Conservation (phyloP, 2,888 invertebrate species). For the Cynaeus angustus region DNA sequence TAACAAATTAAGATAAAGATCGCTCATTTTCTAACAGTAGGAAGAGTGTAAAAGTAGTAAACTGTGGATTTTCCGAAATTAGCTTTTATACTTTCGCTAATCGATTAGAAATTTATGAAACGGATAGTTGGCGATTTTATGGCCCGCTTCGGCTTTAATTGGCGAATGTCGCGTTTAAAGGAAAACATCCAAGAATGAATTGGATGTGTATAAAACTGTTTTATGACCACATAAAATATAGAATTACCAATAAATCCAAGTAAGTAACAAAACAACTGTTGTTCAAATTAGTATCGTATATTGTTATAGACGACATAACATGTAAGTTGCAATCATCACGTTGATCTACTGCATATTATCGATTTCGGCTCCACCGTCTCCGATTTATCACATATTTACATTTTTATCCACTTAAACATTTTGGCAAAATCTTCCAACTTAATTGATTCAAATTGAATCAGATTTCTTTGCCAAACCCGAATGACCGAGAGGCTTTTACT, state of each 20-base stretch:
- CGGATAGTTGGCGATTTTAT: slow-evolving; percentile 35
- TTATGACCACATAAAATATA: slow-evolving; percentile 56
- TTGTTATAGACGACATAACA: slow-evolving; percentile 40
- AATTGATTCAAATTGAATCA: slow-evolving; percentile 60
- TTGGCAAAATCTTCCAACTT: slow-evolving; percentile 48
- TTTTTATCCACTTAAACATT: slow-evolving; percentile 36
- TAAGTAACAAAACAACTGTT: slow-evolving; percentile 55
- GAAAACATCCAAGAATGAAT: slow-evolving; percentile 54
- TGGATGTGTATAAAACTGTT: slow-evolving; percentile 54
- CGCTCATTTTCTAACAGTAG: slow-evolving; percentile 46
- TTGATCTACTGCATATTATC: slow-evolving; percentile 20
- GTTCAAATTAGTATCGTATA: slow-evolving; percentile 48
- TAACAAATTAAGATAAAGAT: slow-evolving; percentile 58
- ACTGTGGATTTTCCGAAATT: slow-evolving; percentile 2
- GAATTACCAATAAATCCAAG: slow-evolving; percentile 58
- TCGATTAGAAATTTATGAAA: slow-evolving; percentile 39
- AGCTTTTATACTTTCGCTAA: slow-evolving; percentile 14
- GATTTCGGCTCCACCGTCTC: slow-evolving; percentile 23
- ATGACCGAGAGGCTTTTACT: slow-evolving; percentile 32
- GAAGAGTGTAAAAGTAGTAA: not conserved
- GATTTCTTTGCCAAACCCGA: slow-evolving; percentile 57
- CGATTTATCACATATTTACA: slow-evolving; percentile 36
- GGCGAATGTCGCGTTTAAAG: slow-evolving; percentile 37
- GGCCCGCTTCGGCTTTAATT: slow-evolving; percentile 39
- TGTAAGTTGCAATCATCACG: slow-evolving; percentile 29